Conservation (phyloP, 2,113 vertebrate genomes). For the human region GRCh38 chr15:87903501-87904000, state of each 20-base stretch:
- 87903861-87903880: not conserved
- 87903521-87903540: not conserved
- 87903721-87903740: not conserved
- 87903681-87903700: not conserved
- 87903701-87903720: not conserved
- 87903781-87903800: not conserved
- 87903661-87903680: not conserved
- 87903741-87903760: not conserved
- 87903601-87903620: not conserved
- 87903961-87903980: not conserved
- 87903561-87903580: not conserved
- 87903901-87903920: not conserved
- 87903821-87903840: not conserved
- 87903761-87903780: not conserved
- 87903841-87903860: not conserved
- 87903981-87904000: not conserved
- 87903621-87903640: not conserved
- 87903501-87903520: not conserved
- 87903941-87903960: not conserved
- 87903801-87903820: not conserved
- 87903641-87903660: not conserved
- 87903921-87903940: not conserved
- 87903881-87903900: not conserved
- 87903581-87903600: not conserved
- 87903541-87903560: not conserved